Conservation (phyloP, 2,888 invertebrate genomes). For the Drosophila buzzatii region DNA sequence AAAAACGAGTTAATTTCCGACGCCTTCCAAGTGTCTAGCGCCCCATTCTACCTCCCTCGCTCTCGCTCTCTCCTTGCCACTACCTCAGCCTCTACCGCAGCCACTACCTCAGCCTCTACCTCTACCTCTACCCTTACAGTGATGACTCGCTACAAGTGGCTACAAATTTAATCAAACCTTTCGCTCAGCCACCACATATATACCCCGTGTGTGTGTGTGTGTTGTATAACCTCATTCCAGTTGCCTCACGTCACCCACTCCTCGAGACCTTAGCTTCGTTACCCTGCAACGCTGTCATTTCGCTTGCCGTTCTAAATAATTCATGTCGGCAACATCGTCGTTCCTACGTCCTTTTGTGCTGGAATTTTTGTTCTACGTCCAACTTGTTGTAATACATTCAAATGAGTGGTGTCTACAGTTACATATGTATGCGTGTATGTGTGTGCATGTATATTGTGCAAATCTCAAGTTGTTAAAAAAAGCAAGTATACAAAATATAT, state of each 20-base stretch:
- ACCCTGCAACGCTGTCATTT: conserved; percentile 27
- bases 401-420: conserved; percentile 58
- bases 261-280: not conserved
- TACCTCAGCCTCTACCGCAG: not conserved
- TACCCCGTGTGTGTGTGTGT: not conserved
- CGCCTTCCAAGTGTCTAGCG: conserved; percentile 18
- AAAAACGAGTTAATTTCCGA: conserved; percentile 76
- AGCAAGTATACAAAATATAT: conserved; percentile 4
- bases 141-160: conserved; percentile 49
- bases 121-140: not conserved
- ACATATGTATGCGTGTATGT: conserved; percentile 19
- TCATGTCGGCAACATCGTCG: conserved; percentile 70
- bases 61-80: not conserved
- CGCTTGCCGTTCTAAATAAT: conserved; percentile 74
- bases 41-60: not conserved
- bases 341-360: conserved; percentile 63
- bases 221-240: conserved; percentile 1
- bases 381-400: conserved; percentile 77
- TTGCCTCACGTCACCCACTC: not conserved
- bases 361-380: conserved; percentile 53
- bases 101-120: no score
- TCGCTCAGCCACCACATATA: conserved; percentile 16
- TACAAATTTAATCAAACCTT: conserved; percentile 76
- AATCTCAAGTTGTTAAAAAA: conserved; percentile 63
- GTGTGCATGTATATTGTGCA: conserved; percentile 45